Base-by-base conservation (phyloP, 2,113 vertebrate genomes). In the Aspidoscelis tigris region DNA sequence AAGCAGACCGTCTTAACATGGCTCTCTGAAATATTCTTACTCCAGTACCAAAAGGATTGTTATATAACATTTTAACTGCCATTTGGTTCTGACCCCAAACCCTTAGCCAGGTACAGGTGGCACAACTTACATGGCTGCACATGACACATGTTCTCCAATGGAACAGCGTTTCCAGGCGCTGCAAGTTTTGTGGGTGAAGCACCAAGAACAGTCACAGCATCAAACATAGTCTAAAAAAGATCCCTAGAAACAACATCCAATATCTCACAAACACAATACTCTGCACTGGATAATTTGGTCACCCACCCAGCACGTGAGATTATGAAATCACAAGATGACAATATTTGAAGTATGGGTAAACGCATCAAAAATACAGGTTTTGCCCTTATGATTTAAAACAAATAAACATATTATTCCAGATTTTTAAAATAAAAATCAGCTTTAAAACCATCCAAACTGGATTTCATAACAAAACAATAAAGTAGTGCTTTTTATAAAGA, bases 261-360 rank as follows among this genome's bases (percentile, higher is more conserved):
- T 72, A 10, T 22, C 21, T 76, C 75, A 78, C 77, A 33, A 70
- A 89, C 64, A 3, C 53, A n/a, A 47, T 58, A 26, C 11, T 71
- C 1, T 65, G 26, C n/a, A 74, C 4, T 66, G 58, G 44, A 26
- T n/a, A 53, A 58, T 33, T n/a, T 55, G 61, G 22, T 14, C 72
- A 70, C 33, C 76, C 72, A 70, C 33, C 76, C n/a, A 78, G 68
- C 43, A 10, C 76, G 68, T 86, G 0, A 3, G 18, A 3, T 73
- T 44, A 1, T 91, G 47, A 91, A 87, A 84, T 70, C 3, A 78
- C 0, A 0, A 80, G 53, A 80, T 41, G 88, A 89, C 87, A 6
- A 39, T 64, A 87, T 58, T 80, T 43, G 82, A 82, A 70, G 85
- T 85, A 87, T 14, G 22, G 33, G 11, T 18, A 76, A 66, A 74